Evolutionary conservation across 64 coral and sea anemone genomes (phyloP).

Genomic region (Catalaphyllia jardinei): DNA sequence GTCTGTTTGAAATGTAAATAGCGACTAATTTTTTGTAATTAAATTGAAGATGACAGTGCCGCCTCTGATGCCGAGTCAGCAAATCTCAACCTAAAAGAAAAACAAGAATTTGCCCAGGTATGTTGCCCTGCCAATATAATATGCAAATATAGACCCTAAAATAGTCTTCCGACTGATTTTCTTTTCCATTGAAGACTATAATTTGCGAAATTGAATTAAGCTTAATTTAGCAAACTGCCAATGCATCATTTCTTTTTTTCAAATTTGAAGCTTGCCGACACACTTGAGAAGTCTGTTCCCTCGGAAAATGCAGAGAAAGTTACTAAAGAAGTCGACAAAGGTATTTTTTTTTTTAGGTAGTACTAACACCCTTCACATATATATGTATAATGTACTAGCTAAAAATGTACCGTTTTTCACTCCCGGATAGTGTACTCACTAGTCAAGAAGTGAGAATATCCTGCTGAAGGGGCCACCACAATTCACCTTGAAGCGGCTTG

Average conservation of each 20-base stretch:
- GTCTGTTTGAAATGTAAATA: neutral
- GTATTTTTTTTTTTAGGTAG: neutral
- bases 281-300: constrained; percentile 13
- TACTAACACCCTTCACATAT: too few species aligned
- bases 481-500: too few species aligned
- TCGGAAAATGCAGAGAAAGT: constrained; percentile 4
- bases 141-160: too few species aligned
- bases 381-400: too few species aligned
- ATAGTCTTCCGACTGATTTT: neutral
- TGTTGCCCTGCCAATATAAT: neutral
- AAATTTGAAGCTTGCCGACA: constrained; percentile 32
- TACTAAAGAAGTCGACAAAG: constrained; percentile 37
- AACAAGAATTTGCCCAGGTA: constrained; percentile 73
- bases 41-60: constrained; percentile 50
- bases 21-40: neutral
- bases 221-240: too few species aligned
- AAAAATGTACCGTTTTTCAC: too few species aligned
- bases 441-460: too few species aligned
- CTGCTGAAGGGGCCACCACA: too few species aligned
- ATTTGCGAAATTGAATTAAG: too few species aligned
- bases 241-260: neutral
- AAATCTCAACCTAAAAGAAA: constrained; percentile 55
- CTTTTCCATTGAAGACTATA: too few species aligned
- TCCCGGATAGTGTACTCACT: too few species aligned
- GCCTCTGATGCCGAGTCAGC: constrained; percentile 52